Base-by-base conservation (phyloP, 2,888 invertebrate genomes). In the Calliphora vomitoria region DNA sequence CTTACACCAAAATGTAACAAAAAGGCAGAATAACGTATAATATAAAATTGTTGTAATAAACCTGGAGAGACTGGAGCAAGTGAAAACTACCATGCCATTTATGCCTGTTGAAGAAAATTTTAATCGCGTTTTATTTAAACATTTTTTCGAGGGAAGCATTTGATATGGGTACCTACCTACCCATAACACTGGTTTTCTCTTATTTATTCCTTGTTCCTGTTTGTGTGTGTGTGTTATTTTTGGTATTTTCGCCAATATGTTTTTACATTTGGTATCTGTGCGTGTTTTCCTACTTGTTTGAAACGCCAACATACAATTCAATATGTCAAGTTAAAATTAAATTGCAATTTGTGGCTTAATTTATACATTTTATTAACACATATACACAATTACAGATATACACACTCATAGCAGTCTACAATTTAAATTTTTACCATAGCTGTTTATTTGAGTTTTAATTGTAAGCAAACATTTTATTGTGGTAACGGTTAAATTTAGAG, bases 311-410 rank as follows among this genome's bases (percentile, higher is more conserved):
- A 78, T 80, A 82, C 84, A 78, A 82, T 82, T 87, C 78, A 82
- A 79, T 82, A 69, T 81, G 88, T 86, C 80, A 84, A 86, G 85
- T 86, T 82, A 79, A 89, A 89, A 89, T 89, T 89, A 89, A 89
- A 89, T 86, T 89, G 88, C 88, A 89, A 88, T 89, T 89, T 89
- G 89, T 88, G 89, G 88, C 83, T 89, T 86, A 88, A 89, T 89
- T 89, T 89, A 89, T 89, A 85, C 25, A 74, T 76, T 83, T 76
- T 76, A 76, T 69, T 76, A 71, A 60, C 66, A 82, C 20, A 71
- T 18, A 18, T 5, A n/a, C 8, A 74, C 69, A 44, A 8, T 38
- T 1, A 18, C 41, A 41, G 8, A 15, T 1, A 8, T 3, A 55
- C 20, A 11, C 10, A 55, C 13, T 20, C 15, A 20, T 5, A 31